Percentiles rank a stretch among this genome's conserved stretches.
Evolutionary conservation across 2,888 invertebrate species (phyloP).

Genomic region (Cylindroiulus punctatus): DNA sequence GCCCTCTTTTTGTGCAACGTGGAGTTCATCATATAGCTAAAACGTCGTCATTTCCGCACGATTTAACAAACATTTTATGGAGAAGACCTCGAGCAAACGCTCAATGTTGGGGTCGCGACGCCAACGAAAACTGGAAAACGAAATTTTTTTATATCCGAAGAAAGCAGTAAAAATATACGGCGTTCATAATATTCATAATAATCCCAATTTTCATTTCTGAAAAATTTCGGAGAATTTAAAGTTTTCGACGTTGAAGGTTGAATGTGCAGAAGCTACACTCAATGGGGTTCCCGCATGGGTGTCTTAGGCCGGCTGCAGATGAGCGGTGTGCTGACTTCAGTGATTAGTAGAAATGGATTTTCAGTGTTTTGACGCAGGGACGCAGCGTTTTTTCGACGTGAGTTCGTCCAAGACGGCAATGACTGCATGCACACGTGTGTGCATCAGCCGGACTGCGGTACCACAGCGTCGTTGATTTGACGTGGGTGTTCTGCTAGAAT

Average conservation of each 20-base stretch:
- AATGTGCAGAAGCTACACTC: too few species aligned
- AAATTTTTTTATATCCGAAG: slow-evolving; percentile 4
- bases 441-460: too few species aligned
- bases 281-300: too few species aligned
- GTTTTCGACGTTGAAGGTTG: background rate
- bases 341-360: too few species aligned
- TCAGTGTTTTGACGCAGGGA: too few species aligned
- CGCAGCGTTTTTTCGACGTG: too few species aligned
- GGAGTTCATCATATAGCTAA: slow-evolving; percentile 45
- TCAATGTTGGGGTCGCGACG: background rate
- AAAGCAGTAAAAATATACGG: slow-evolving; percentile 19
- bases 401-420: too few species aligned
- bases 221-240: background rate
- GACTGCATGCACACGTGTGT: too few species aligned
- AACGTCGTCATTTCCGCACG: slow-evolving; percentile 36
- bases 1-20: background rate
- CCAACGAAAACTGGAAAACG: slow-evolving; percentile 40
- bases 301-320: too few species aligned
- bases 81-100: slow-evolving; percentile 24
- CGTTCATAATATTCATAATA: slow-evolving; percentile 30
- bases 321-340: too few species aligned
- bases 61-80: slow-evolving; percentile 47
- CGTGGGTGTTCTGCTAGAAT: too few species aligned
- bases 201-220: background rate
- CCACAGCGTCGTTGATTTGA: too few species aligned